These are phyloP conservation scores for Sibirionetta formosa DNA, from an alignment of 2,797 vertebrate species.

Conservation along the genomic window DNA sequence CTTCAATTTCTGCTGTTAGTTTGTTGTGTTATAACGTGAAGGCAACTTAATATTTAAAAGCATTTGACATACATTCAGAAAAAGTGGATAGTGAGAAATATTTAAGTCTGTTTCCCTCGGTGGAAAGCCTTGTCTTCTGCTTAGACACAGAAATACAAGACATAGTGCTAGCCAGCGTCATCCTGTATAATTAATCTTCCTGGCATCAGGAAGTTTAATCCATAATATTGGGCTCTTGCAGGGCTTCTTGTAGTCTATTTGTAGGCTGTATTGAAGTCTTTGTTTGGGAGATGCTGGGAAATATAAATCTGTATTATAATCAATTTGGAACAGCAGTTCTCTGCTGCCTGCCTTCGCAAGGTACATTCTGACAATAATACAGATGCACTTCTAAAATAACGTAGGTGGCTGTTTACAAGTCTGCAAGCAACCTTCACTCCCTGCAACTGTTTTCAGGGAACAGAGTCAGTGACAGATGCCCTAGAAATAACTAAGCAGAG, in stretches of 20 bases:
- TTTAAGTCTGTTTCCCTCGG: background rate
- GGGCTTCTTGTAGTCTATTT: background rate
- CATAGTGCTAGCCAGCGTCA: background rate
- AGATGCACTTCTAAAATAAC: background rate
- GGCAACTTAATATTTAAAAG: background rate
- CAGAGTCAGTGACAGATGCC: conserved; percentile 47
- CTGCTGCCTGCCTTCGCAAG: background rate
- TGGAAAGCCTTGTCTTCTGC: background rate
- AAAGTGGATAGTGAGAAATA: background rate
- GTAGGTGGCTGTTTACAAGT: conserved; percentile 2
- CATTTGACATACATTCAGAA: background rate
- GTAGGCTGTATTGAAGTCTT: background rate
- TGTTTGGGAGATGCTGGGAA: background rate
- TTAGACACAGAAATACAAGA: background rate
- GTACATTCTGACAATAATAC: background rate
- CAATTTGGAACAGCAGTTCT: background rate
- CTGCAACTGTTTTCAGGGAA: conserved; percentile 11
- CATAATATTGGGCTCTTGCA: background rate
- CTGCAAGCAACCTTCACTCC: conserved; percentile 14
- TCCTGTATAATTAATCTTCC: background rate
- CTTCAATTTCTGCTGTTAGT: background rate
- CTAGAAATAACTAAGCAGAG: conserved; percentile 56
- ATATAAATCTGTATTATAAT: background rate
- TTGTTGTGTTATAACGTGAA: background rate
- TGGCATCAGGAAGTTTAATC: background rate